Percentiles rank a stretch among this genome's conserved stretches.
phyloP scores from a whole-genome alignment of 2,888 invertebrate genomes.

The Erannis defoliaria region DNA sequence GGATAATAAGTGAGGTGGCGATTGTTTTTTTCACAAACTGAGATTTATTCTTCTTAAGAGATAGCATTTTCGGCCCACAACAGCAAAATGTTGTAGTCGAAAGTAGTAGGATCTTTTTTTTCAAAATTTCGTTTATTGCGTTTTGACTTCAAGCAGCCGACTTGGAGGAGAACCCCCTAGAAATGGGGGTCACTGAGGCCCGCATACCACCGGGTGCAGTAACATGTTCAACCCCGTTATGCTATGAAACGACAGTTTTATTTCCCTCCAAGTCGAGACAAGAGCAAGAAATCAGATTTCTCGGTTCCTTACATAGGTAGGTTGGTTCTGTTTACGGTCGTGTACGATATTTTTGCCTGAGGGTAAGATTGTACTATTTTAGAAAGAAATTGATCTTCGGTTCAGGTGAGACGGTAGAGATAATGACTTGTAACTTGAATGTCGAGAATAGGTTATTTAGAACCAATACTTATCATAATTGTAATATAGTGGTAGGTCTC shows the following conservation, averaged over 20 bases:
- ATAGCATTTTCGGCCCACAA: no score
- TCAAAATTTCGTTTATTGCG: neutral
- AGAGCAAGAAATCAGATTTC: conserved; percentile 64
- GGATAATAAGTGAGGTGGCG: no score
- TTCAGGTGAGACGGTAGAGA: conserved; percentile 1
- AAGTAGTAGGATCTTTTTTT: neutral
- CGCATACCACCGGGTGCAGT: conserved; percentile 79
- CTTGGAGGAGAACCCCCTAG: conserved; percentile 51
- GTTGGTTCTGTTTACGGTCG: conserved; percentile 36
- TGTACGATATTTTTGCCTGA: conserved; percentile 22
- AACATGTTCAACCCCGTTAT: conserved; percentile 80
- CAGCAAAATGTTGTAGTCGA: neutral
- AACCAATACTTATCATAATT: no score
- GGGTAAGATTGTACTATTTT: conserved; percentile 30
- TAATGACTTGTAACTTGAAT: conserved; percentile 4
- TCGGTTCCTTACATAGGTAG: conserved; percentile 52
- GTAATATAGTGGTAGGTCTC: no score
- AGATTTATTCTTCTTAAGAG: no score
- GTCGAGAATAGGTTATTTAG: neutral
- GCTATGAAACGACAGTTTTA: conserved; percentile 81
- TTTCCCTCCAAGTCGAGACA: conserved; percentile 68
- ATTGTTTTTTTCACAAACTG: no score
- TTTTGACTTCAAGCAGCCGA: neutral
- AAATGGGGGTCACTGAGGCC: conserved; percentile 66
- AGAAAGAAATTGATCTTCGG: conserved; percentile 21